Base-by-base conservation (phyloP, 1,140 invertebrate species). In the Drosophila malerkotliana region DNA sequence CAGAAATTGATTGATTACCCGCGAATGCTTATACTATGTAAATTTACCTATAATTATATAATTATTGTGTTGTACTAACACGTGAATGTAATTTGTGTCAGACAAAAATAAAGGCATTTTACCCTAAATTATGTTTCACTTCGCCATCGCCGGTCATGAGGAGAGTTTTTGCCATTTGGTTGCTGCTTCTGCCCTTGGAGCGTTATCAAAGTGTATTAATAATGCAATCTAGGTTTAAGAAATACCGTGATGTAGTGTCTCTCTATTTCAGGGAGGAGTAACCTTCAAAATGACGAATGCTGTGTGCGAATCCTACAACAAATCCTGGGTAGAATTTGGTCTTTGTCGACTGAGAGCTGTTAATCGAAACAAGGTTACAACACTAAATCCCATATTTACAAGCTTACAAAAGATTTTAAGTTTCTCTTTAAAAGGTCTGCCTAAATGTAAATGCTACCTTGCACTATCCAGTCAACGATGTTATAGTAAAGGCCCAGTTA, bases 221-320 rank as follows among this genome's bases (percentile, higher is more conserved):
- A 54, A 37, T 0, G 32, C 4, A 41, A 8, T 28, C 6, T 28
- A 28, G 26, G 1, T 28, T 28, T 9, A 9, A 4, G 14, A 2
- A 32, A 39, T 37, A 4, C 14, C 14, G 39, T 52, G 14, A 2
- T 9, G n/a, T 8, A 37, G 10, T 37, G 10, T 3, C 32, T 5
- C 3, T 10, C 37, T 45, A 1, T 66, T 79, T 8, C 9, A 80
- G 79, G 10, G 8, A n/a, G 68, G 59, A 4, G 12, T 54, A 1
- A 18, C 55, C n/a, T 74, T 81, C 7, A 82, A 76, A 28, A 54
- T 80, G 66, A 80, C 78, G 4, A 80, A 80, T 52, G 78, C 60
- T 2, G 77, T 80, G 0, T 80, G 78, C 15, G 72, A 80, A 3
- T 66, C 77, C 4, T 76, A 67, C 24, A 80, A 80, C 49, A 72